Percentiles rank a stretch among this genome's conserved stretches.
Conservation (phyloP, 2,797 vertebrate species). For the Molossus molossus region DNA sequence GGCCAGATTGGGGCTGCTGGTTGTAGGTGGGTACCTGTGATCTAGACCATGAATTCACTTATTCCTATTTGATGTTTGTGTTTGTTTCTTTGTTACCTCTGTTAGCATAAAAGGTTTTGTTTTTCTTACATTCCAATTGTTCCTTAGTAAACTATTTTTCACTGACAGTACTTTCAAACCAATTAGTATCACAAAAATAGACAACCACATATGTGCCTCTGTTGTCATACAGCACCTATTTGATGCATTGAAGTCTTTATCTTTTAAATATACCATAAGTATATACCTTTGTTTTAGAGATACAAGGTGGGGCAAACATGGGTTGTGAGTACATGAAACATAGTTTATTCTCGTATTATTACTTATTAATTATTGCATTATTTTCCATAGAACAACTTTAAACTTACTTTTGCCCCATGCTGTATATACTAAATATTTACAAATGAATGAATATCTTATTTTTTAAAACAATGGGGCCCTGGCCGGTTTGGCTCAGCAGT, state of each 20-base stretch:
- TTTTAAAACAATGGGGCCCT: too few relatives aligned
- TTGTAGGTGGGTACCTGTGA: background rate
- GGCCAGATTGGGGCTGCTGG: background rate
- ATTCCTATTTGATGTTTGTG: background rate
- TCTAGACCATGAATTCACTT: background rate
- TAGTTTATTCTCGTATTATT: background rate
- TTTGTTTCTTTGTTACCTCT: background rate
- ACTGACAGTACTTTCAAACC: background rate
- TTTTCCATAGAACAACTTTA: background rate
- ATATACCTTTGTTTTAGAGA: background rate
- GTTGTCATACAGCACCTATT: background rate
- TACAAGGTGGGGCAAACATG: background rate
- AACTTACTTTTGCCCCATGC: background rate
- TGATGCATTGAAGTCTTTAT: background rate
- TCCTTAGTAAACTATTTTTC: background rate
- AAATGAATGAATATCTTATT: slow-evolving; percentile 4
- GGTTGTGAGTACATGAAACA: background rate
- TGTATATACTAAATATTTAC: background rate
- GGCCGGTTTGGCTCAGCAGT: too few relatives aligned
- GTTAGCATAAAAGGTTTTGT: background rate
- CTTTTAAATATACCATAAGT: background rate
- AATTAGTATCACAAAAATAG: slow-evolving; percentile 15
- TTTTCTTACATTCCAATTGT: slow-evolving; percentile 40
- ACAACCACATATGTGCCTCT: background rate
- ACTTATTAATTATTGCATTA: background rate